Base-by-base conservation (phyloP, 2,888 invertebrate species). In the Tenthredo distinguenda region DNA sequence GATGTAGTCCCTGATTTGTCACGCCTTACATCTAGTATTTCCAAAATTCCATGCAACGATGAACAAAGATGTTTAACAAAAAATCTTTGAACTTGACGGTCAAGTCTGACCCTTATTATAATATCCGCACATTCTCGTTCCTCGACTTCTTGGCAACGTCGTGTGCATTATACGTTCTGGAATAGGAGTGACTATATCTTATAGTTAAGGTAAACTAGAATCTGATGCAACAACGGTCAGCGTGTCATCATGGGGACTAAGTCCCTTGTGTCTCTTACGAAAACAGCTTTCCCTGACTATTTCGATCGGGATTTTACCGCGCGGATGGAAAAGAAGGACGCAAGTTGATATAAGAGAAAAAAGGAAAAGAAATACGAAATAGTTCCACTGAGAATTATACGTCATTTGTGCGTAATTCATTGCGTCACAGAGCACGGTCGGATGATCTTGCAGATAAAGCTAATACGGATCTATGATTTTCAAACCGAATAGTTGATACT, bases 151-250 rank as follows among this genome's bases (percentile, higher is more conserved):
- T 55, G 55, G 55, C 55, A 55, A 55, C 55, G n/a, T n/a, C 55
- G 55, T 55, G 55, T 55, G 55, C 55, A 55, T 55, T 55, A n/a
- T 55, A 55, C 55, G n/a, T 55, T 55, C 31, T 31, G 21, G 47
- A 18, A 71, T 76, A 6, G 6, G 12, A 21, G 12, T 43, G 72
- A 34, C 68, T 68, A 68, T 68, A 68, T 87, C 88, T 87, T 90
- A 89, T 89, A 90, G 88, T 88, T 91, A 89, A 90, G 91, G 90
- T 89, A 91, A 92, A 92, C 92, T 90, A 91, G 91, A 92, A 92
- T 93, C 93, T 93, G 93, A 93, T 89, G 93, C 93, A 93, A 93
- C 89, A 91, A 89, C 88, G 88, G 87, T 88, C 86, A 88, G 79
- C 84, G 84, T 93, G 89, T 91, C 93, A 90, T 93, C 93, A 93